A percentile compares a stretch with the other conserved stretches of the same genome.
phyloP scores from a whole-genome alignment of 2,113 vertebrate genomes.

The Sorex fumeus region DNA sequence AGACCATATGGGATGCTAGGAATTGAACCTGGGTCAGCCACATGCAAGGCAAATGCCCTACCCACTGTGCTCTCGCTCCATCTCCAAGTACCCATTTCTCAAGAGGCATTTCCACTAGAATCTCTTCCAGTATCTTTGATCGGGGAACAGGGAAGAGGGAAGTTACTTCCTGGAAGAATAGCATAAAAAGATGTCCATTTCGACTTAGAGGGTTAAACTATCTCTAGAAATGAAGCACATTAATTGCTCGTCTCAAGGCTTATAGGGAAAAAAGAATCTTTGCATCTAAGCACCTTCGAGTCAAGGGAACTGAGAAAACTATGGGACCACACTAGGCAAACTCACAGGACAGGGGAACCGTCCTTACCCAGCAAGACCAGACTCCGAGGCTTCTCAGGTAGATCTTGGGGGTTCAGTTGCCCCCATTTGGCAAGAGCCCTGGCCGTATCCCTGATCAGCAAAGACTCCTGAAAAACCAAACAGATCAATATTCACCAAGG shows the following conservation, averaged over 20 bases:
- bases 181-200: neutral
- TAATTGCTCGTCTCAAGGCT: neutral
- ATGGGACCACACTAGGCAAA: neutral
- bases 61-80: too few species aligned
- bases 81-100: neutral
- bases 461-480: constrained; percentile 71
- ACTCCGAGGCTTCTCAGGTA: constrained; percentile 59
- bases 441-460: constrained; percentile 49
- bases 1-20: too few species aligned
- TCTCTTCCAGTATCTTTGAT: neutral
- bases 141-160: neutral
- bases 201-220: neutral
- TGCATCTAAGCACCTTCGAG: neutral
- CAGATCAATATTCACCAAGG: neutral
- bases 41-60: too few species aligned
- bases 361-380: constrained; percentile 78
- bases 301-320: neutral
- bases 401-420: constrained; percentile 34
- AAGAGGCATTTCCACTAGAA: constrained; percentile 42
- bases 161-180: neutral
- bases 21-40: too few species aligned
- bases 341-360: neutral
- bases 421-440: constrained; percentile 60
- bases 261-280: neutral
- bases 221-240: constrained; percentile 1